Percentiles rank a stretch among this genome's conserved stretches.
These are phyloP conservation scores for Pteronura brasiliensis DNA, from an alignment of 2,113 vertebrate genomes.

Conservation along the genomic window DNA sequence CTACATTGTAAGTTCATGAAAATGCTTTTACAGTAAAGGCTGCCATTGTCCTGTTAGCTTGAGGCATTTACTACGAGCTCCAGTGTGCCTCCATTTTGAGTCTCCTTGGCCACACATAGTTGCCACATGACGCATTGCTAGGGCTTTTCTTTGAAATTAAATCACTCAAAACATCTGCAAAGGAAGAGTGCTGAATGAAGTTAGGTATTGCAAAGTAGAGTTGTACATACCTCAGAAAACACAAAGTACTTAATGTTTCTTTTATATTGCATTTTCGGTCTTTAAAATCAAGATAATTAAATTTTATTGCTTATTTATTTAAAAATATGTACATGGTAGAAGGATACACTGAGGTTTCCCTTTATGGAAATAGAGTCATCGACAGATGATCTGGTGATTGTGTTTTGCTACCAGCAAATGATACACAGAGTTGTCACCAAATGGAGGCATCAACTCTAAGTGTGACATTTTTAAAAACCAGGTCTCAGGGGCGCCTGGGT, in stretches of 20 bases:
- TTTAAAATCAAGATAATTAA: neutral
- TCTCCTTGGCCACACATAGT: accelerated
- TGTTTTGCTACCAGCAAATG: neutral
- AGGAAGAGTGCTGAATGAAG: neutral
- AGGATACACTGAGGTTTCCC: neutral
- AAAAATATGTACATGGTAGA: neutral
- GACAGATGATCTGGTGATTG: neutral
- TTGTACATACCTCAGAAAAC: neutral
- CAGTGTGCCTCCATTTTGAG: neutral
- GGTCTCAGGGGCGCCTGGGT: no score
- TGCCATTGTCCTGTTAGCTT: neutral
- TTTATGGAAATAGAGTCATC: neutral
- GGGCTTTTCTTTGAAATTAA: neutral
- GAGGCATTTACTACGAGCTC: neutral
- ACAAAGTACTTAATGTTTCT: neutral
- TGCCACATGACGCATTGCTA: neutral
- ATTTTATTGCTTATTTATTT: neutral
- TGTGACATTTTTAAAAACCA: neutral
- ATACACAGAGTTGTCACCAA: neutral
- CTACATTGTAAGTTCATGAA: neutral
- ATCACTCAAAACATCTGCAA: neutral
- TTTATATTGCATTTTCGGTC: neutral
- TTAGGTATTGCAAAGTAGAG: neutral
- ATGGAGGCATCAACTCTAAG: neutral
- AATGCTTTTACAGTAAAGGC: neutral